Base-by-base conservation (phyloP, 1,140 invertebrate genomes). In the Drosophila sp. region DNA sequence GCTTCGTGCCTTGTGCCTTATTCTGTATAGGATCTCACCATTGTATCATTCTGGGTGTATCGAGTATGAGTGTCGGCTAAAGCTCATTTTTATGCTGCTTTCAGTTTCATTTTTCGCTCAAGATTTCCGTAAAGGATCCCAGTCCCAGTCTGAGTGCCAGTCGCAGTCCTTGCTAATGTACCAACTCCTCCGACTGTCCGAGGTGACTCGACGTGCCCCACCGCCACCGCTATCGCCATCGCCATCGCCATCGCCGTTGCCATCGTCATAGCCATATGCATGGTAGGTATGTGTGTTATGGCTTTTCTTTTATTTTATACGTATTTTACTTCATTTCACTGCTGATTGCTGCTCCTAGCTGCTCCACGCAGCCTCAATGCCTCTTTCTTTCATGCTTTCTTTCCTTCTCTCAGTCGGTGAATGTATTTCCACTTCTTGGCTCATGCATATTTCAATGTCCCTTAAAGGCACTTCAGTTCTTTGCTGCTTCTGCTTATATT, bases 401-500 rank as follows among this genome's bases (percentile, higher is more conserved):
- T 45, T n/a, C 62, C 4, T 21, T 21, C n/a, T n/a, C n/a, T n/a
- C n/a, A 57, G 29, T 13, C 21, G 40, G 18, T 59, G 53, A 27
- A 13, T 59, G 53, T 27, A 13, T 41, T 71, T 70, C 57, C 67
- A 69, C 64, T 82, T 72, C 79, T 80, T 83, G 51, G 57, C 73
- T 89, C 84, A 89, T 89, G 83, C 84, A 89, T 89, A 89, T 89
- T 89, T 89, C 65, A 89, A 79, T 83, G 87, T 87, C 83, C 83
- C 83, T 89, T 89, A 89, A 89, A 89, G 84, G 79, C 83, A 89
- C 84, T 89, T 89, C 66, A 80, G 83, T 83, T 78, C 72, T 83
- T 71, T 65, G 64, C 79, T 67, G 57, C 63, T 80, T 54, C 57
- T 74, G 14, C 63, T 53, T 50, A 46, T 67, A 67, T 58, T 41